Evolutionary conservation across 2,888 invertebrate genomes (phyloP), one percentile per base, ranked within the genome.

Genomic region (Chesias legatella): DNA sequence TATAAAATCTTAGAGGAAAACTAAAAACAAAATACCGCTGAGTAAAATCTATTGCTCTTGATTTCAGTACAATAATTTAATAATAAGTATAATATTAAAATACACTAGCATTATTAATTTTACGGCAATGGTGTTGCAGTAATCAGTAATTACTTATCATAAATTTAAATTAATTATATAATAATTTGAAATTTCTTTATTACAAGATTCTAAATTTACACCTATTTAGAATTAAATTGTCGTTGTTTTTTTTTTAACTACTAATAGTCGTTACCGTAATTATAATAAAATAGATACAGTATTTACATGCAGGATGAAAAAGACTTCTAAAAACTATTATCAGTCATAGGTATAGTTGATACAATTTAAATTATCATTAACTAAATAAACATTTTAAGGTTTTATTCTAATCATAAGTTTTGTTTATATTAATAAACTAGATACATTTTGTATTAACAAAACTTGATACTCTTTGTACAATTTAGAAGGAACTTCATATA

Each of bases 181-280:
- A 22, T 43, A 34, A 43, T 53, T 53, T 36, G 43, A 56, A 50
- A 45, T 48, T 36, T 48, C 40, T 50, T 50, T 53, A 52, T 46
- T 48, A 53, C 58, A 63, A 60, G 50, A 71, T 59, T 73, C 75
- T 80, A 81, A 58, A 58, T 53, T 69, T 76, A 82, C 75, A 81
- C 56, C 70, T 60, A 85, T 86, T 88, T 88, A 88, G 86, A 88
- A 88, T 86, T 82, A 86, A 75, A 67, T 82, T 77, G 76, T 88
- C 85, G 86, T 88, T 84, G 86, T 85, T 75, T 69, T 76, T 73
- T 67, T 70, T 67, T 62, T 72, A 60, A 67, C 65, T 53, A 58
- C 57, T 60, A 60, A 65, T 60, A 58, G 51, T 60, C 60, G 53
- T 54, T 43, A 48, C 43, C 56, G 57, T 46, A 58, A 52, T 57